These are phyloP conservation scores for Brachionus calyciflorus DNA, from an alignment of 1,140 invertebrate species.

Conservation along the genomic window DNA sequence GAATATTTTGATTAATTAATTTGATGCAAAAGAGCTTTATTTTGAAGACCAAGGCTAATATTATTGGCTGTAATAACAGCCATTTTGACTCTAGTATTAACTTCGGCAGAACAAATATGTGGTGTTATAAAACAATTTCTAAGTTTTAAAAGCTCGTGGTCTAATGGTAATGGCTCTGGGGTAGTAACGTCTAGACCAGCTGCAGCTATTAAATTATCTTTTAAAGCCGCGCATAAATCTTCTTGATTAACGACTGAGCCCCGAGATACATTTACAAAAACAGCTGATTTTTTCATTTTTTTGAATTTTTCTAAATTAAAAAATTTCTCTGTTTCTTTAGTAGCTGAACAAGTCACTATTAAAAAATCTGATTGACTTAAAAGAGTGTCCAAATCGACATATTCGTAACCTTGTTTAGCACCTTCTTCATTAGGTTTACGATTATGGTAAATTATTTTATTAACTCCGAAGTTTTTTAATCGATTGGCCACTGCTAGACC, in stretches of 20 bases:
- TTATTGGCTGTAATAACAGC: slow-evolving; percentile 20
- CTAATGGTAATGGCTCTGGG: slow-evolving; percentile 81
- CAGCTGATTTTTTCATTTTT: slow-evolving; percentile 28
- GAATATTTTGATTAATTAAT: slow-evolving; percentile 30
- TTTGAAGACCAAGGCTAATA: not conserved
- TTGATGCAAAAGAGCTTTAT: slow-evolving; percentile 40
- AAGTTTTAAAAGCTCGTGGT: slow-evolving; percentile 74
- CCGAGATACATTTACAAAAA: slow-evolving; percentile 43
- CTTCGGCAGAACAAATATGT: slow-evolving; percentile 86
- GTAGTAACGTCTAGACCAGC: slow-evolving; percentile 78
- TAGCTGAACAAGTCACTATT: slow-evolving; percentile 56
- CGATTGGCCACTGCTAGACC: slow-evolving; percentile 48
- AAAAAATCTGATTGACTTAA: slow-evolving; percentile 58
- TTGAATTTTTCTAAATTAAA: slow-evolving; percentile 12
- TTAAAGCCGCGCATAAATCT: slow-evolving; percentile 19
- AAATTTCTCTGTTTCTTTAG: slow-evolving; percentile 50
- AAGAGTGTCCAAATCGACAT: slow-evolving; percentile 64
- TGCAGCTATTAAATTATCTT: not conserved
- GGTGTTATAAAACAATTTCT: slow-evolving; percentile 82
- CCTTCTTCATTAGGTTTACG: slow-evolving; percentile 48
- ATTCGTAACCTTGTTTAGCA: slow-evolving; percentile 50
- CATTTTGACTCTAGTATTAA: slow-evolving; percentile 50
- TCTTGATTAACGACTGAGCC: slow-evolving; percentile 43
- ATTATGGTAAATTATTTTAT: slow-evolving; percentile 55
- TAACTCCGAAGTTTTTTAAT: slow-evolving; percentile 51